Conservation (phyloP, 2,888 invertebrate species). For the Dasypogon diadema region DNA sequence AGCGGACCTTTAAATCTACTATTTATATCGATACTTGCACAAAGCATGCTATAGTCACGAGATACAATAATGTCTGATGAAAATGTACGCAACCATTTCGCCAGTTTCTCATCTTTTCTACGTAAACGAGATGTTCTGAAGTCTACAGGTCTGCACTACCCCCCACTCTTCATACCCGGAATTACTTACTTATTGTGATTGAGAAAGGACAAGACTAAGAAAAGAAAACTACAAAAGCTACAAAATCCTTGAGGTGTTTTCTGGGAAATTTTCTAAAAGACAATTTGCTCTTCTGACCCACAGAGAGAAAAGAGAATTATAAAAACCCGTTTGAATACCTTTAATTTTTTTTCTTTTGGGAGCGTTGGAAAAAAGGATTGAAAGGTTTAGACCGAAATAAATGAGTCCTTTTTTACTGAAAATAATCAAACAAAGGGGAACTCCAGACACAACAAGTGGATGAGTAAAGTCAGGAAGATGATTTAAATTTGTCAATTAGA, state of each 20-base stretch:
- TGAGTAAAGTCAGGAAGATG: too few relatives aligned
- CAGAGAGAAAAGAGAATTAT: neutral
- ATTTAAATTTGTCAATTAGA: too few relatives aligned
- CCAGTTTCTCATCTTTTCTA: neutral
- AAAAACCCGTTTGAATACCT: neutral
- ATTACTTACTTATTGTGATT: conserved; percentile 19
- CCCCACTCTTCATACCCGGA: neutral
- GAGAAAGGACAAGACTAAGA: neutral
- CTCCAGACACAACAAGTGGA: too few relatives aligned
- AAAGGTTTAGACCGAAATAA: too few relatives aligned
- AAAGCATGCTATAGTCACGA: conserved; percentile 21
- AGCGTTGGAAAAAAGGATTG: too few relatives aligned
- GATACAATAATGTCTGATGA: conserved; percentile 35
- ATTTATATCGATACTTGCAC: conserved; percentile 33
- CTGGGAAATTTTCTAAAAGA: conserved; percentile 13
- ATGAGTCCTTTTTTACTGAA: too few relatives aligned
- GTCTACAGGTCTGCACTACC: neutral
- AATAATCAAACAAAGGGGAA: too few relatives aligned
- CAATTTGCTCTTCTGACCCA: conserved; percentile 38
- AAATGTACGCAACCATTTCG: conserved; percentile 29
- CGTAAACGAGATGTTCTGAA: neutral
- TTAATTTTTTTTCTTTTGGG: too few relatives aligned
- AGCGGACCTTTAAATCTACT: conserved; percentile 36
- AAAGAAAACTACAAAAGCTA: conserved; percentile 17
- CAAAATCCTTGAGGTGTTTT: conserved; percentile 34